These are phyloP conservation scores for Syrrhaptes paradoxus DNA, from an alignment of 2,113 vertebrate species.

Conservation along the genomic window DNA sequence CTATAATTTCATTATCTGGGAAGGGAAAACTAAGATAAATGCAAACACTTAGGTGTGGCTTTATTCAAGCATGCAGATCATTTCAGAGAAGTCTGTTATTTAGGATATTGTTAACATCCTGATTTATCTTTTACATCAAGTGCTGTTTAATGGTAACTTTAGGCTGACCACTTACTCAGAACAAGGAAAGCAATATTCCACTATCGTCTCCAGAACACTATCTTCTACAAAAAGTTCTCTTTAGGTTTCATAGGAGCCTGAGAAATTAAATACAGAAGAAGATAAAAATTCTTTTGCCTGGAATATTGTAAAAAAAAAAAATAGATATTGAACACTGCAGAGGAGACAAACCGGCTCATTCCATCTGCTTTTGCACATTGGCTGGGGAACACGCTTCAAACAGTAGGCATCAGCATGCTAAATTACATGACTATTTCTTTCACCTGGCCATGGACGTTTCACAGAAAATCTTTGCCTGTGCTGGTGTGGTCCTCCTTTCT, in stretches of 20 bases:
- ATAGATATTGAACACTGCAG: not conserved
- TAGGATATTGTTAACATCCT: not conserved
- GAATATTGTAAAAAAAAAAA: not conserved
- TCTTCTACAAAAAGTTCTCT: not conserved
- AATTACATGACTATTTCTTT: not conserved
- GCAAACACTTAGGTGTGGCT: not conserved
- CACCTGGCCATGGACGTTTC: not conserved
- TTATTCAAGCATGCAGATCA: not conserved
- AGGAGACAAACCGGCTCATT: not conserved
- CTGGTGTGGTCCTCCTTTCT: not conserved
- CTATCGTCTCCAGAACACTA: not conserved
- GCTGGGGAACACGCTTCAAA: not conserved
- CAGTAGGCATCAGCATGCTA: not conserved
- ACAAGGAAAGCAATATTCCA: not conserved
- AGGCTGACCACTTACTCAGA: not conserved
- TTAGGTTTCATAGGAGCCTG: not conserved
- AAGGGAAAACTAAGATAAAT: not conserved
- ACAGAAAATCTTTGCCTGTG: not conserved
- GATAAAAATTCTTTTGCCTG: not conserved
- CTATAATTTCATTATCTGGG: not conserved
- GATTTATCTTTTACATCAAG: not conserved
- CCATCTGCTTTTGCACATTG: not conserved
- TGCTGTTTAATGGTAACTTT: not conserved
- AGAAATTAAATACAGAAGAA: not conserved
- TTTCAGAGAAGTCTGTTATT: not conserved